Base-by-base conservation (phyloP, 2,113 vertebrate species). In the Cephalophus harveyi region DNA sequence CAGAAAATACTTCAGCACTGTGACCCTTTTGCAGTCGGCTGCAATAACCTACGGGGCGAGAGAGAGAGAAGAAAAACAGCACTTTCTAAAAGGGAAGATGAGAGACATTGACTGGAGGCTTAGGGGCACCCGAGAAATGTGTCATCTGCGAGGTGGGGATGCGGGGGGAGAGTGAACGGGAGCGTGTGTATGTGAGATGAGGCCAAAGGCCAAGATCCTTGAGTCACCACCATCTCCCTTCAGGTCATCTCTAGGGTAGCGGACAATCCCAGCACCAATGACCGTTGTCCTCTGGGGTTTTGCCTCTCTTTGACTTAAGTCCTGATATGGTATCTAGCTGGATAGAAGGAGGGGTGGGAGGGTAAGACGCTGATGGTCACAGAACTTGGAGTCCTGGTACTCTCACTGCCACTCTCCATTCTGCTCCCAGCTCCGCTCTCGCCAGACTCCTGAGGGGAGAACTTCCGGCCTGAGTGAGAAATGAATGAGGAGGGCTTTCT, bases 1-100 rank as follows among this genome's bases (percentile, higher is more conserved):
- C 98, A 99, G 99, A 99, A 99, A 99, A 99, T 99, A 99, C 99
- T 99, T 99, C 98, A 99, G 99, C 98, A 99, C 99, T 50, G 99
- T 99, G 98, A 99, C 99, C 99, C 99, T 99, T 99, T 99, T 99
- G 99, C 99, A 99, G 99, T 99, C 99, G 60, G 99, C 99, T 97
- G 99, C 99, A 98, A 99, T 99, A 98, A 99, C 99, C 99, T 99
- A 99, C 95, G 62, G 98, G 98, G 98, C 81, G 94, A 98, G 98
- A 98, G 95, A 2, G 97, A 97, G 97, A 97, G 93, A 98, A 99
- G 98, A 98, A 98, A 98, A 98, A 98, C 95, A 98, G 97, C 81
- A 93, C 98, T 98, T 98, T 98, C 97, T 98, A 98, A 97, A 97
- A 97, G 92, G 97, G 88, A 98, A 98, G 93, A 96, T 78, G 94